Evolutionary conservation across 2,113 vertebrate genomes (phyloP).

Genomic region (Eurystomus gularis): DNA sequence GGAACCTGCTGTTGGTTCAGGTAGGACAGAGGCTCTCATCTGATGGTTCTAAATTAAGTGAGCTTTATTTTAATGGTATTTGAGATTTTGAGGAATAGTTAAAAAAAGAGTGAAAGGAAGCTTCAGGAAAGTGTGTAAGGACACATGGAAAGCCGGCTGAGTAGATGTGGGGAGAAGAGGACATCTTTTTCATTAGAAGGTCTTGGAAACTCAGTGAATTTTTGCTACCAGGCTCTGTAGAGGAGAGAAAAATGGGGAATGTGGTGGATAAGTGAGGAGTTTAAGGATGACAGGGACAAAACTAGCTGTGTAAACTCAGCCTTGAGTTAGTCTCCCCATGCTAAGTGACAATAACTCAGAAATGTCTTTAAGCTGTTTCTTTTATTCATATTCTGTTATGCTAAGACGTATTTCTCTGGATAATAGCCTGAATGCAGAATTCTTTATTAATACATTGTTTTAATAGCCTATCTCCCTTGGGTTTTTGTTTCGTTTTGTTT

Average conservation of each 20-base stretch:
- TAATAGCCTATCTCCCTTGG: not conserved
- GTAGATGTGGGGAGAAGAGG: not conserved
- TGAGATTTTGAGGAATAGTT: not conserved
- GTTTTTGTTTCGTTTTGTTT: not conserved
- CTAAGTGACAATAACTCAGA: not conserved
- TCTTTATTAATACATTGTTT: not conserved
- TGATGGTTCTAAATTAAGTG: not conserved
- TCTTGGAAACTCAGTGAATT: not conserved
- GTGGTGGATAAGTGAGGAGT: not conserved
- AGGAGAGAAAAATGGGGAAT: not conserved
- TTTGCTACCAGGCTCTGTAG: not conserved
- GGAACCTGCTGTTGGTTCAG: not conserved
- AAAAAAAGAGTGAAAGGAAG: not conserved
- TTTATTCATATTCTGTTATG: not conserved
- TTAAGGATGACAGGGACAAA: not conserved
- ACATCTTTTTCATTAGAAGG: not conserved
- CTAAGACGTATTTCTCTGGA: not conserved
- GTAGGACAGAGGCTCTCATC: not conserved
- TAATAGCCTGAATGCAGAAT: not conserved
- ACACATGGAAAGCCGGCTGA: not conserved
- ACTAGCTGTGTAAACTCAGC: not conserved
- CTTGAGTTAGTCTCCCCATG: not conserved
- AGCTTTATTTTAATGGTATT: not conserved
- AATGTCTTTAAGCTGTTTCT: not conserved
- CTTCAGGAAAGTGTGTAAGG: not conserved